Evolutionary conservation across 1,140 invertebrate genomes (phyloP).

Genomic region (Zaprionus ghesquierei): DNA sequence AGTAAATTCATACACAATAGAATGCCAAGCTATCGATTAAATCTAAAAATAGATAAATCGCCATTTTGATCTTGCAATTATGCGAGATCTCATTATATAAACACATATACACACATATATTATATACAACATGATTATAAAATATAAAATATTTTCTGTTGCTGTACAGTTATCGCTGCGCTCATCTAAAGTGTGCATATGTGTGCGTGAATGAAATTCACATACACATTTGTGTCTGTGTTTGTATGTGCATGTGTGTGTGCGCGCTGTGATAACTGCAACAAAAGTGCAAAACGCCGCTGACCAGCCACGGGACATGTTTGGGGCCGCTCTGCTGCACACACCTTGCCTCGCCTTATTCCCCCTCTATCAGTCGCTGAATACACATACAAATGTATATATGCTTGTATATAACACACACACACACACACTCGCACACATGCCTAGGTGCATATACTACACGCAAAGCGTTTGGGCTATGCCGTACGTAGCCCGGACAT

Average conservation of each 20-base stretch:
- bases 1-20: too few species aligned
- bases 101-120: too few species aligned
- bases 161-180: constrained; percentile 9
- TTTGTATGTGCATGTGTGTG: background rate
- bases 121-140: too few species aligned
- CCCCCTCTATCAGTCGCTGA: background rate
- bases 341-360: background rate
- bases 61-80: too few species aligned
- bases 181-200: background rate
- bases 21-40: too few species aligned
- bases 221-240: background rate
- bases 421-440: background rate
- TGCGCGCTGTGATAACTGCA: constrained; percentile 34
- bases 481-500: constrained; percentile 69
- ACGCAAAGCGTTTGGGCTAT: constrained; percentile 69
- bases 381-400: background rate
- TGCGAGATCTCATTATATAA: too few species aligned
- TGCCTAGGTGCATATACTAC: constrained; percentile 42
- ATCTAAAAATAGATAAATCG: too few species aligned
- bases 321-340: constrained; percentile 20
- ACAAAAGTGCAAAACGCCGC: constrained; percentile 4
- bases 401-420: background rate
- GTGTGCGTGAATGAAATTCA: background rate
- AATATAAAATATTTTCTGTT: too few species aligned
- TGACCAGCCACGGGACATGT: constrained; percentile 37